A percentile compares a stretch with the other conserved stretches of the same genome.
These are phyloP conservation scores for Pogonomyrmex californicus DNA, from an alignment of 1,140 invertebrate genomes.

Conservation along the genomic window DNA sequence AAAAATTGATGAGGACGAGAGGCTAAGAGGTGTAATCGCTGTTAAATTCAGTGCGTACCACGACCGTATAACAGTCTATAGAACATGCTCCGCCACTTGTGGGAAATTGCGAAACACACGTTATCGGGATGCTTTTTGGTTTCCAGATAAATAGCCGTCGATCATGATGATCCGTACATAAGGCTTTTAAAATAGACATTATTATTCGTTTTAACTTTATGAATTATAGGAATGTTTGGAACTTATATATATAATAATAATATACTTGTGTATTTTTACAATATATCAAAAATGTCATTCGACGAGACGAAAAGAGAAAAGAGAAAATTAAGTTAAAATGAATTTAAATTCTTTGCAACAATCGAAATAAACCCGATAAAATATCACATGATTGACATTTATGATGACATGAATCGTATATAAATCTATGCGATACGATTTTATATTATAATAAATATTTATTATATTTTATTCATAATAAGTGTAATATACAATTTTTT, in stretches of 20 bases:
- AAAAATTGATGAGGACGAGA: slow-evolving; percentile 49
- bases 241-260: neutral
- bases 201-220: slow-evolving; percentile 5
- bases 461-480: too few relatives aligned
- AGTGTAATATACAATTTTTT: neutral
- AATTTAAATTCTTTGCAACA: neutral
- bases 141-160: neutral
- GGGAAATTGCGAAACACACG: slow-evolving; percentile 31
- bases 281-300: neutral
- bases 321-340: neutral
- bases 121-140: slow-evolving; percentile 33
- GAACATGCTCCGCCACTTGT: slow-evolving; percentile 2
- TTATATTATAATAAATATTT: too few relatives aligned
- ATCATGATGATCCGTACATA: neutral
- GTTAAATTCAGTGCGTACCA: slow-evolving; percentile 36
- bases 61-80: slow-evolving; percentile 36
- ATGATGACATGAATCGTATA: neutral
- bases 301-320: neutral
- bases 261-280: neutral
- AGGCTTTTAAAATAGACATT: neutral
- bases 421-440: neutral
- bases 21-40: slow-evolving; percentile 24
- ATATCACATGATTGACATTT: neutral
- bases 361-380: neutral
- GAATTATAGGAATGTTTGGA: neutral